phyloP scores from a whole-genome alignment of 2,888 invertebrate species.

The Aromia moschata region DNA sequence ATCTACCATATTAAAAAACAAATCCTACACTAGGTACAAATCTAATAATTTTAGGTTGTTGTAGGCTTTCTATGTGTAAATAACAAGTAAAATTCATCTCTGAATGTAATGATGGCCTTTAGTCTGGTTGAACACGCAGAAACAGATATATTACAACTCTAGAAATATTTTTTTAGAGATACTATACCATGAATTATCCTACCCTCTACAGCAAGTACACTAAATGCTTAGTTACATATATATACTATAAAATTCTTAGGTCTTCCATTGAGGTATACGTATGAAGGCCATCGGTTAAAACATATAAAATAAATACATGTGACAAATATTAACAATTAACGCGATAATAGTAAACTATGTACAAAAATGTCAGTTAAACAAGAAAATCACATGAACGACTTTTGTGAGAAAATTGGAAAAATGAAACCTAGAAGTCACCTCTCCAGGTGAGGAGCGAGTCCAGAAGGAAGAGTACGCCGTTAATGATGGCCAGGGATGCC shows the following conservation, averaged over 20 bases:
- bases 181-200: too few relatives aligned
- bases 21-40: too few relatives aligned
- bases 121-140: too few relatives aligned
- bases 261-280: constrained; percentile 14
- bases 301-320: constrained; percentile 15
- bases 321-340: not conserved
- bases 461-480: constrained; percentile 76
- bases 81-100: too few relatives aligned
- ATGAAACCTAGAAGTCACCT: constrained; percentile 44
- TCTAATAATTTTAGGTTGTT: too few relatives aligned
- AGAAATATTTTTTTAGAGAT: too few relatives aligned
- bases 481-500: constrained; percentile 78
- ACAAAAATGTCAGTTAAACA: constrained; percentile 10
- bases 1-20: too few relatives aligned
- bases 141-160: too few relatives aligned
- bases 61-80: too few relatives aligned
- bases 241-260: not conserved
- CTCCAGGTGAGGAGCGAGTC: constrained; percentile 75
- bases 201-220: too few relatives aligned
- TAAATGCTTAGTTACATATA: too few relatives aligned
- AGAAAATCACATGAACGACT: constrained; percentile 11
- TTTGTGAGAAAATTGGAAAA: constrained; percentile 10
- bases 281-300: constrained; percentile 14
- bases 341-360: constrained; percentile 12
- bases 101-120: too few relatives aligned